Percentiles rank a stretch among this genome's conserved stretches.
Evolutionary conservation across 2,888 invertebrate species (phyloP).

Genomic region (Petrolisthes manimaculis): DNA sequence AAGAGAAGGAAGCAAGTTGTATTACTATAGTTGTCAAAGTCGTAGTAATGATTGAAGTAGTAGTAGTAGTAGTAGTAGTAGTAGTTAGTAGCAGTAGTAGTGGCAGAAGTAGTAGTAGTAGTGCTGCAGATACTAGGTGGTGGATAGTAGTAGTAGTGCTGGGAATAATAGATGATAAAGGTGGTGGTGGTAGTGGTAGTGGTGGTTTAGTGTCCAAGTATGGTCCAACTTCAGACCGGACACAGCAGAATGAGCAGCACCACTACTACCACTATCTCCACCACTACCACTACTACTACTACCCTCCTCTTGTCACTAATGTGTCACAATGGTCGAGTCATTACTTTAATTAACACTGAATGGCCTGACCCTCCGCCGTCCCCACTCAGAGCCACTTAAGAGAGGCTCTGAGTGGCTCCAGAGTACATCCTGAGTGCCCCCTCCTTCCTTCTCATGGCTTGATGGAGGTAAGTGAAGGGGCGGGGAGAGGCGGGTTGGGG

Average conservation of each 20-base stretch:
- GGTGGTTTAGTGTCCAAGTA: too few species aligned
- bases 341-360: conserved; percentile 20
- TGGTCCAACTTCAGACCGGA: too few species aligned
- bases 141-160: background rate
- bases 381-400: conserved; percentile 16
- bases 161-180: background rate
- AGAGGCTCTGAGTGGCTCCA: background rate
- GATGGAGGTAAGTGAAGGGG: background rate
- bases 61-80: too few species aligned
- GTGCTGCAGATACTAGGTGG: background rate
- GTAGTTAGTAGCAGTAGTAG: too few species aligned
- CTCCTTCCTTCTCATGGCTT: conserved; percentile 33
- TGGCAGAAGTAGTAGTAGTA: too few species aligned
- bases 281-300: too few species aligned
- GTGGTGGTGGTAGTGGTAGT: too few species aligned
- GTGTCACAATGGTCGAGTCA: conserved; percentile 16
- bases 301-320: background rate
- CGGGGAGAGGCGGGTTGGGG: background rate
- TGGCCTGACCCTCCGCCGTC: conserved; percentile 1
- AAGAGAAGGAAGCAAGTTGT: background rate
- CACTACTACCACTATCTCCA: too few species aligned
- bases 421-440: conserved; percentile 28
- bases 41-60: too few species aligned
- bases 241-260: background rate
- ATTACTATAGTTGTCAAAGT: too few species aligned